phyloP scores from a whole-genome alignment of 2,888 invertebrate species.

The Aphelenchoides bicaudatus region DNA sequence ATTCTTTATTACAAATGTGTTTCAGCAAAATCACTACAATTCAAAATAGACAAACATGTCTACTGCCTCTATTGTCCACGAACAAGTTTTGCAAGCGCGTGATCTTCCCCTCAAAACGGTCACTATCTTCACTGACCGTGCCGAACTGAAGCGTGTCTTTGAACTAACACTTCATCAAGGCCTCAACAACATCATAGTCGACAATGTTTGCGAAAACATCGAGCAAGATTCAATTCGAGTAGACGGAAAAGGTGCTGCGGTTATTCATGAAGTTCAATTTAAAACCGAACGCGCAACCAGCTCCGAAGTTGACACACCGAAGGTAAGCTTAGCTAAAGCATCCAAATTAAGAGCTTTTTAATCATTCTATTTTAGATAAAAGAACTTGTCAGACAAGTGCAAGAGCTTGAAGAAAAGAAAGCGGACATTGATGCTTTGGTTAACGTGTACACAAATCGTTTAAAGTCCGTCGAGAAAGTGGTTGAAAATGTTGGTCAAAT shows the following conservation, averaged over 20 bases:
- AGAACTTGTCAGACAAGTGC: slow-evolving; percentile 18
- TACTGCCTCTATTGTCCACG: neutral
- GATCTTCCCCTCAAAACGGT: slow-evolving; percentile 43
- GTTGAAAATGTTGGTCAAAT: slow-evolving; percentile 30
- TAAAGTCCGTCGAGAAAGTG: slow-evolving; percentile 48
- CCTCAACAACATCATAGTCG: slow-evolving; percentile 41
- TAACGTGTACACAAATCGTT: slow-evolving; percentile 36
- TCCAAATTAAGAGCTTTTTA: neutral
- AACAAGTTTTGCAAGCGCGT: slow-evolving; percentile 34
- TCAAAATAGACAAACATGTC: too few relatives aligned
- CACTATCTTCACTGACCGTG: slow-evolving; percentile 51
- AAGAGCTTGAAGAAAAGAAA: slow-evolving; percentile 28
- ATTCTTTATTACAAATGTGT: too few relatives aligned
- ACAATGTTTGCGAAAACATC: slow-evolving; percentile 37
- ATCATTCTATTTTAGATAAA: slow-evolving; percentile 4
- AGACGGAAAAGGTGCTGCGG: slow-evolving; percentile 45
- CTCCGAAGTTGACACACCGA: slow-evolving; percentile 36
- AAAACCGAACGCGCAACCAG: slow-evolving; percentile 26
- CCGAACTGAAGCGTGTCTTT: slow-evolving; percentile 44
- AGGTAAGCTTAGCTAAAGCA: slow-evolving; percentile 26
- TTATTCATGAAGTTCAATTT: slow-evolving; percentile 45
- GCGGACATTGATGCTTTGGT: slow-evolving; percentile 21
- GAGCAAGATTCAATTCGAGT: slow-evolving; percentile 45
- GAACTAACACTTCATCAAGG: slow-evolving; percentile 34
- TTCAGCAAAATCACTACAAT: too few relatives aligned